phyloP scores from a whole-genome alignment of 2,888 invertebrate species.

The Torymus tubicola region DNA sequence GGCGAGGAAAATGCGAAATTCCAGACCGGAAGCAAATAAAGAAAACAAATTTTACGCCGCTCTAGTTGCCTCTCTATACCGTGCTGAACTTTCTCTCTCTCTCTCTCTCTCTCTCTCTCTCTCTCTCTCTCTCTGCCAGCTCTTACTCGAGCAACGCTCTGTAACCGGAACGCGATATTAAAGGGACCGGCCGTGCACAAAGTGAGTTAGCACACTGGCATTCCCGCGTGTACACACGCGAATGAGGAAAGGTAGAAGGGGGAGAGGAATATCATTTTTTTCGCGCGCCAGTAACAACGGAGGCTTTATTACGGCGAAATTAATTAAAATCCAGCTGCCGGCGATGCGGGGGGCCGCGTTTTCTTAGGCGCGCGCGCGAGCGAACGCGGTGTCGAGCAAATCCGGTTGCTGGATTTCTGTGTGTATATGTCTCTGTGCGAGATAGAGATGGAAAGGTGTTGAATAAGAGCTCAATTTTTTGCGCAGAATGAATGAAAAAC shows the following conservation, averaged over 20 bases:
- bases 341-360: conserved; percentile 7
- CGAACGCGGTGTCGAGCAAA: too few species aligned
- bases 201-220: background rate
- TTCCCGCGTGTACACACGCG: background rate
- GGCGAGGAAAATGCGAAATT: background rate
- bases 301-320: conserved; percentile 33
- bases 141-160: background rate
- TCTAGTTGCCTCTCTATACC: background rate
- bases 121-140: too few species aligned
- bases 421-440: too few species aligned
- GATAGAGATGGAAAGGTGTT: too few species aligned
- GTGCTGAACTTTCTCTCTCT: conserved; percentile 3
- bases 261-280: too few species aligned
- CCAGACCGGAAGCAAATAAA: conserved; percentile 7
- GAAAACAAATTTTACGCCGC: background rate
- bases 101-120: too few species aligned
- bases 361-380: conserved; percentile 20
- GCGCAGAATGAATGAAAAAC: too few species aligned
- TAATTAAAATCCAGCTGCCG: conserved; percentile 39
- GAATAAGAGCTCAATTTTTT: too few species aligned
- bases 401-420: too few species aligned
- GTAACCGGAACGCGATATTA: conserved; percentile 34
- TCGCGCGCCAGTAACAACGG: too few species aligned
- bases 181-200: conserved; percentile 12
- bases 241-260: background rate